Evolutionary conservation across 2,888 invertebrate genomes (phyloP).

Genomic region (Tortricodes alternella): DNA sequence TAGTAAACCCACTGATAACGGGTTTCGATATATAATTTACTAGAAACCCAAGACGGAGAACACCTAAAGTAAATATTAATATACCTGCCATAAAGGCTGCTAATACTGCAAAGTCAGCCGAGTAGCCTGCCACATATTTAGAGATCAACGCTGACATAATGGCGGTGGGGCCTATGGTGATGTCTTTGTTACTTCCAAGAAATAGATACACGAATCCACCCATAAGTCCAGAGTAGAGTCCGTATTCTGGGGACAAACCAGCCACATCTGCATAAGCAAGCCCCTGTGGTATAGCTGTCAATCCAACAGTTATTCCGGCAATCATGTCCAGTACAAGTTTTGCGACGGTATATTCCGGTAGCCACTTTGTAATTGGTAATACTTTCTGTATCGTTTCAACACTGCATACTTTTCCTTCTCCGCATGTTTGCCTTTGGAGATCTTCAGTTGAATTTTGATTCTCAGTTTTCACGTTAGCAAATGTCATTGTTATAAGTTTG

Average conservation of each 20-base stretch:
- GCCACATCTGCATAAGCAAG: conserved; percentile 88
- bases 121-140: conserved; percentile 78
- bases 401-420: conserved; percentile 39
- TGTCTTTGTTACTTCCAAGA: conserved; percentile 88
- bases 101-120: conserved; percentile 84
- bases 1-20: conserved; percentile 88
- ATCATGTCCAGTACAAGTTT: conserved; percentile 86
- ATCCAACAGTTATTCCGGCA: conserved; percentile 88
- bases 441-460: conserved; percentile 13
- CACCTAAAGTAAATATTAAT: conserved; percentile 84
- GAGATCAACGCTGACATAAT: conserved; percentile 90
- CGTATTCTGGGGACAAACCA: conserved; percentile 85
- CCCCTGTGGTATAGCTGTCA: conserved; percentile 89
- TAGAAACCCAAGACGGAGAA: conserved; percentile 87
- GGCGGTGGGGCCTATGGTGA: conserved; percentile 89
- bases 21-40: conserved; percentile 89
- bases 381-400: conserved; percentile 55
- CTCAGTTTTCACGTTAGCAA: conserved; percentile 11
- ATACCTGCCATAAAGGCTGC: conserved; percentile 86
- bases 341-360: conserved; percentile 83
- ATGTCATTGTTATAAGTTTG: conserved; percentile 5
- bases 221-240: conserved; percentile 92
- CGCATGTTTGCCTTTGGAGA: conserved; percentile 12
- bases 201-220: conserved; percentile 91
- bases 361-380: conserved; percentile 85